Base-by-base conservation (phyloP, 2,888 invertebrate species). In the Meganola albula region DNA sequence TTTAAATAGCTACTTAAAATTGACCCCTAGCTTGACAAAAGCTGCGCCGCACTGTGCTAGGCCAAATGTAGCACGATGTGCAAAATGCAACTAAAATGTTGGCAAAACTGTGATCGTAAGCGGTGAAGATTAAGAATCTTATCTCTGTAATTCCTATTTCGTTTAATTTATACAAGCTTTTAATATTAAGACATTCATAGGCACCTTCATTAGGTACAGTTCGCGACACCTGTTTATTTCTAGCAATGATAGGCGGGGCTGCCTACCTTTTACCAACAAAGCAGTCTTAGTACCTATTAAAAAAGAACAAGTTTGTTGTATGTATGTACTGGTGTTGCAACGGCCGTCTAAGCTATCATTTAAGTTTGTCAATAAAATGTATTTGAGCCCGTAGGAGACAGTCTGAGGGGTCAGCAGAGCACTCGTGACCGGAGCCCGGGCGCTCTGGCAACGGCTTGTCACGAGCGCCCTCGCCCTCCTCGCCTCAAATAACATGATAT, bases 401-500 rank as follows among this genome's bases (percentile, higher is more conserved):
- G 60, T 54, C 57, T 52, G 61, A 60, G 61, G 73, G 83, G 83
- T 83, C 84, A 80, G 71, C 78, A 67, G 71, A 73, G 71, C 71
- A 69, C 68, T 83, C 84, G 84, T 82, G 84, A 83, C 77, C 69
- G 58, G 54, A 58, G 63, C 63, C 63, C 44, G 63, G 67, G n/a
- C 65, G 68, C 70, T 63, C 63, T 51, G 52, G 30, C 58, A 51
- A 50, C 50, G 62, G 54, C 51, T 45, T 70, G 74, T 79, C 82
- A 82, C 84, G 83, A 80, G 62, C 63, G 69, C 67, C 69, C 58
- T 66, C 67, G 66, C 73, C 66, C 70, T 71, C 73, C 71, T 75
- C 74, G 65, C 64, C 63, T 66, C 72, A 74, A 77, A 82, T 76
- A 77, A 83, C 82, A 77, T 73, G 76, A 76, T 80, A 80, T 79